These are phyloP conservation scores for Solea solea DNA, from an alignment of 2,113 vertebrate genomes.

Conservation along the genomic window DNA sequence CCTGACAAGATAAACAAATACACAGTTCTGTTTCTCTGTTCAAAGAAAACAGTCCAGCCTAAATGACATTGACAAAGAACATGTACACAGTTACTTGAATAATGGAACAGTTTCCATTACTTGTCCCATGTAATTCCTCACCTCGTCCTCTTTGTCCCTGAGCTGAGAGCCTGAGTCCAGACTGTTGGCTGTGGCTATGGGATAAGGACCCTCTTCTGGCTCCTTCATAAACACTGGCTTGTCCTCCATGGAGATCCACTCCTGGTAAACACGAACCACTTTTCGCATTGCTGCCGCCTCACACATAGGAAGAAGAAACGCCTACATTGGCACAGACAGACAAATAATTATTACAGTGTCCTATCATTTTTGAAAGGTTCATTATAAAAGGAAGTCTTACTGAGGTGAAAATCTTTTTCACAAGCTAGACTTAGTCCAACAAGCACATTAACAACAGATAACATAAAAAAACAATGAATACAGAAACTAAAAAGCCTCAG, in stretches of 20 bases:
- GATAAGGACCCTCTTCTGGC: slow-evolving; percentile 85
- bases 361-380: not conserved
- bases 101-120: not conserved
- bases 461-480: too few relatives aligned
- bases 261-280: slow-evolving; percentile 97
- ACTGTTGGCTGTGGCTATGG: slow-evolving; percentile 73
- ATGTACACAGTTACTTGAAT: not conserved
- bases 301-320: slow-evolving; percentile 95
- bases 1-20: slow-evolving; percentile 67
- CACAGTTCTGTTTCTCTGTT: not conserved
- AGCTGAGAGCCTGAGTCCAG: slow-evolving; percentile 80
- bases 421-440: too few relatives aligned
- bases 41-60: too few relatives aligned
- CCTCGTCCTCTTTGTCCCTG: slow-evolving; percentile 83
- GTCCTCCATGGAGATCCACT: slow-evolving; percentile 98
- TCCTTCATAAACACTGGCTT: slow-evolving; percentile 98
- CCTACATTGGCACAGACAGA: slow-evolving; percentile 72
- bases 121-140: slow-evolving; percentile 26
- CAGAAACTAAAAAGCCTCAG: too few relatives aligned
- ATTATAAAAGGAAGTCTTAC: too few relatives aligned
- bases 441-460: too few relatives aligned
- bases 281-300: slow-evolving; percentile 97
- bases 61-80: too few relatives aligned
- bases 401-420: too few relatives aligned
- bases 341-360: not conserved